A percentile compares a stretch with the other conserved stretches of the same genome.
These are phyloP conservation scores for Dyspetes luteomarginatus DNA, from an alignment of 2,888 invertebrate genomes.

Conservation along the genomic window DNA sequence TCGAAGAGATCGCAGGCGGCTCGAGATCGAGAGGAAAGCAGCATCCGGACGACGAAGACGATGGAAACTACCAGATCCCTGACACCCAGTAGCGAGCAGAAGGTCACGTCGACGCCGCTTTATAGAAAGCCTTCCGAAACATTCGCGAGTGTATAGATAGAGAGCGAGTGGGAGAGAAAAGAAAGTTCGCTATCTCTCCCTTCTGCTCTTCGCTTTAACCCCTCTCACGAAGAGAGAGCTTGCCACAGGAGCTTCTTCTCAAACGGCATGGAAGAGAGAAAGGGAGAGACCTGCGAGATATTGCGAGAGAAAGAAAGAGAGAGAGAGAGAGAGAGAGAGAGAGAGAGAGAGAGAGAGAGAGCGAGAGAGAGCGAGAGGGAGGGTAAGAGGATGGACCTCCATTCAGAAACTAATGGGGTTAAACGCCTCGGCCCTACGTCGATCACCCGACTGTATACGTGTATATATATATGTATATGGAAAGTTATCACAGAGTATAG, in stretches of 20 bases:
- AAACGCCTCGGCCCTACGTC: conserved; percentile 79
- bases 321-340: conserved; percentile 66
- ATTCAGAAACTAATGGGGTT: conserved; percentile 82
- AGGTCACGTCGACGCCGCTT: conserved; percentile 68
- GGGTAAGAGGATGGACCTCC: conserved; percentile 69
- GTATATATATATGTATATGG: conserved; percentile 42
- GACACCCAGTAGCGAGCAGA: conserved; percentile 52
- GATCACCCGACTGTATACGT: not conserved
- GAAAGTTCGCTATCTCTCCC: conserved; percentile 31
- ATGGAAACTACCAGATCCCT: conserved; percentile 65
- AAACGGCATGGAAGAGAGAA: not conserved
- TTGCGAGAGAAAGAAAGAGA: conserved; percentile 61
- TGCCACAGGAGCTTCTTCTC: conserved; percentile 46
- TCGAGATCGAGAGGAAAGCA: conserved; percentile 57
- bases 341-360: conserved; percentile 44
- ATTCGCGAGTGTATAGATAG: conserved; percentile 48
- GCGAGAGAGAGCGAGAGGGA: conserved; percentile 40
- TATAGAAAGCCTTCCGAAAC: conserved; percentile 78
- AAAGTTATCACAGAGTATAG: conserved; percentile 63
- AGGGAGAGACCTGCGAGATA: conserved; percentile 33
- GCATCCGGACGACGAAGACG: conserved; percentile 73
- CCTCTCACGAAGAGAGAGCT: conserved; percentile 1
- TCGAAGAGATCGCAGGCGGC: conserved; percentile 39
- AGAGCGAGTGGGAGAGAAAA: conserved; percentile 39
- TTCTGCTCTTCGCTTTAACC: conserved; percentile 14